These are phyloP conservation scores for Hycleus cichorii DNA, from an alignment of 1,140 invertebrate species.

Conservation along the genomic window DNA sequence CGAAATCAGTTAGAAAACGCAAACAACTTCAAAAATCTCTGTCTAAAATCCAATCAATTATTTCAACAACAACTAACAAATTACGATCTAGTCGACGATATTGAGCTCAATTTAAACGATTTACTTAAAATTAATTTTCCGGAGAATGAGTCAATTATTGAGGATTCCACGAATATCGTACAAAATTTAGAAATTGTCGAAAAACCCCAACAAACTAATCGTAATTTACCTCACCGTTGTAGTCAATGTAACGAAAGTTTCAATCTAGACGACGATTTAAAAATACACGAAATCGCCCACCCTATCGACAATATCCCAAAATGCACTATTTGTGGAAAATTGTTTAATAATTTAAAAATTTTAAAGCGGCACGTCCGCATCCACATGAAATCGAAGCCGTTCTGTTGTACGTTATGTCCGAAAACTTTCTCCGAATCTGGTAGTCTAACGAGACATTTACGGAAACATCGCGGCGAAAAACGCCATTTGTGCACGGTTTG, in stretches of 20 bases:
- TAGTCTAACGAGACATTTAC: conserved; percentile 39
- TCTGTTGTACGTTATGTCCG: conserved; percentile 37
- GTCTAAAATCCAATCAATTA: conserved; percentile 21
- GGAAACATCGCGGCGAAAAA: conserved; percentile 41
- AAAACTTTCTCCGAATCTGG: conserved; percentile 41
- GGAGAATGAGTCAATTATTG: conserved; percentile 4
- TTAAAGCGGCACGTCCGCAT: conserved; percentile 27
- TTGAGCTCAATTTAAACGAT: conserved; percentile 10
- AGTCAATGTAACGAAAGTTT: conserved; percentile 9
- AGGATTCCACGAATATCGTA: not conserved
- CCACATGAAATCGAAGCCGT: conserved; percentile 28
- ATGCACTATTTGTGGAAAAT: conserved; percentile 28
- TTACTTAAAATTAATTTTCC: conserved; percentile 6
- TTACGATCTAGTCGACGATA: conserved; percentile 8
- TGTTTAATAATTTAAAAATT: conserved; percentile 21
- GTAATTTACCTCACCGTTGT: not conserved
- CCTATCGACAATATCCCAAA: conserved; percentile 13
- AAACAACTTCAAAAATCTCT: conserved; percentile 25
- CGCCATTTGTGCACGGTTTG: conserved; percentile 33
- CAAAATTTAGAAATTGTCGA: not conserved
- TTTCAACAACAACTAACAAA: conserved; percentile 18
- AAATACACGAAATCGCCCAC: conserved; percentile 25
- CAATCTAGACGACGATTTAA: conserved; percentile 18
- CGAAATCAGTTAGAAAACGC: conserved; percentile 15
- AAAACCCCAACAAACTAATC: not conserved